A percentile compares a stretch with the other conserved stretches of the same genome.
Evolutionary conservation across 2,113 vertebrate species (phyloP).

Genomic region (Dasypus novemcinctus): DNA sequence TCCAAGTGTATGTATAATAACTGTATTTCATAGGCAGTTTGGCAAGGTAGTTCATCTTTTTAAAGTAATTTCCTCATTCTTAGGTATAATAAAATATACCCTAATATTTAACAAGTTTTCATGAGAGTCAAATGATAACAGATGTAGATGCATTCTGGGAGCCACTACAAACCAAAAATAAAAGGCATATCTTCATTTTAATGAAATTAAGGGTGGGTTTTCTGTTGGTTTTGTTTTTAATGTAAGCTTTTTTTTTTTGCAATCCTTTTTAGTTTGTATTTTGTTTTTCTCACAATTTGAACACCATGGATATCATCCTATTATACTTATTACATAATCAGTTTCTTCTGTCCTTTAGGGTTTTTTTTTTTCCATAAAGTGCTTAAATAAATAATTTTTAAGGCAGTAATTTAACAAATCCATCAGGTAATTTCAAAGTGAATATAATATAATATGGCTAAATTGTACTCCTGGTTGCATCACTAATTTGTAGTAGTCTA

Average conservation of each 20-base stretch:
- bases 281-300: not conserved
- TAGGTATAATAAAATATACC: not conserved
- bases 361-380: not conserved
- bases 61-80: not conserved
- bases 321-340: constrained; percentile 5
- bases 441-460: not conserved
- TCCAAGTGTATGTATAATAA: not conserved
- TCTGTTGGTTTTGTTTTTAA: not conserved
- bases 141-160: not conserved
- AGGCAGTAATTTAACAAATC: constrained; percentile 9
- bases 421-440: constrained; percentile 11
- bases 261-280: not conserved
- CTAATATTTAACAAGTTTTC: not conserved
- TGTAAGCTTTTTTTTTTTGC: not conserved
- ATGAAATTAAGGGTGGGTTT: not conserved
- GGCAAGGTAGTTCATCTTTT: constrained; percentile 19
- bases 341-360: not conserved
- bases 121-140: not conserved
- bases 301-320: not conserved
- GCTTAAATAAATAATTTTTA: not conserved
- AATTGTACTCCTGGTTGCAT: not conserved
- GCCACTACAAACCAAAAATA: constrained; percentile 19
- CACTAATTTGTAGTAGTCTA: constrained; percentile 17
- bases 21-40: not conserved
- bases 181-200: not conserved